Conservation (phyloP, 2,113 vertebrate genomes). For the Alouatta palliata region DNA sequence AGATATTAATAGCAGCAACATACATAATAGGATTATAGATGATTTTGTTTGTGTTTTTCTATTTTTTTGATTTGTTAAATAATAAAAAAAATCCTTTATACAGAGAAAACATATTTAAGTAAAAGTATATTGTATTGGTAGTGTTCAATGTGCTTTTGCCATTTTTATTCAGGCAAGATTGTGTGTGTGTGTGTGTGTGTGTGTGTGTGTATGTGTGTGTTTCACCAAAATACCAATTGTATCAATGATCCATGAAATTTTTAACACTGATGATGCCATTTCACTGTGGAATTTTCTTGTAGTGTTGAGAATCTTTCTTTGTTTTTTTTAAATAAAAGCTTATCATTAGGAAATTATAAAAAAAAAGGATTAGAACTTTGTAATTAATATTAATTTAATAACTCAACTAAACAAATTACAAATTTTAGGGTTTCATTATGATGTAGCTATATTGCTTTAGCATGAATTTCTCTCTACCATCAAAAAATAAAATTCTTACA, state of each 20-base stretch:
- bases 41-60: not conserved
- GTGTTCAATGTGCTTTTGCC: not conserved
- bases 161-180: not conserved
- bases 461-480: not conserved
- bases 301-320: not conserved
- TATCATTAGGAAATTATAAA: constrained; percentile 11
- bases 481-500: constrained; percentile 21
- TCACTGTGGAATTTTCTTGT: not conserved
- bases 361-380: not conserved
- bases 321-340: not conserved
- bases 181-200: not conserved
- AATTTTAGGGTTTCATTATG: not conserved
- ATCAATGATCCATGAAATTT: not conserved
- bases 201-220: too few species aligned
- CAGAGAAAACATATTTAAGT: not conserved
- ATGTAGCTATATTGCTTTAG: not conserved
- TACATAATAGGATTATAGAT: not conserved
- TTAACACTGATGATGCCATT: not conserved
- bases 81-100: constrained; percentile 17
- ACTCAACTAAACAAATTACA: not conserved
- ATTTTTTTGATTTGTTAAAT: constrained; percentile 13
- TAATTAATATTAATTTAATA: constrained; percentile 3
- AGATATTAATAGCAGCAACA: not conserved
- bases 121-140: not conserved
- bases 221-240: not conserved